These are phyloP conservation scores for Hormiphora californensis DNA, from an alignment of 37 sponge, comb jelly and placozoan genomes.

Conservation along the genomic window DNA sequence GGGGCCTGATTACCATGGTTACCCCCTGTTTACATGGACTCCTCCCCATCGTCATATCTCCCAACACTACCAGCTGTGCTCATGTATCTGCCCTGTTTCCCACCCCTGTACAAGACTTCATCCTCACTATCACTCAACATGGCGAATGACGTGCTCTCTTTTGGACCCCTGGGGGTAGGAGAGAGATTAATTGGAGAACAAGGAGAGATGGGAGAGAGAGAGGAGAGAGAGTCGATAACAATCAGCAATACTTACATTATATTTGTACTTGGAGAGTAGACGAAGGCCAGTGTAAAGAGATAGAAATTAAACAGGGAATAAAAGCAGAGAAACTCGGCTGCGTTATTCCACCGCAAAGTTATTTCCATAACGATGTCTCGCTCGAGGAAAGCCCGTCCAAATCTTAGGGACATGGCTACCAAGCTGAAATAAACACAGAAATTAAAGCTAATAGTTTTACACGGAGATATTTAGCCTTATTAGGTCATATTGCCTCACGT, in stretches of 20 bases:
- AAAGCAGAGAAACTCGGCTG: slow-evolving; percentile 42
- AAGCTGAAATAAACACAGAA: neutral
- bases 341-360: slow-evolving; percentile 28
- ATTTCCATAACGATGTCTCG: neutral
- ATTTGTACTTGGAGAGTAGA: slow-evolving; percentile 37
- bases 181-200: neutral
- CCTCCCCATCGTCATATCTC: slow-evolving; percentile 18
- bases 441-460: too few relatives aligned
- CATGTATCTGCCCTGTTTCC: neutral
- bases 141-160: slow-evolving; percentile 4
- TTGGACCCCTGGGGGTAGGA: neutral
- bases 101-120: slow-evolving; percentile 2
- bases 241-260: slow-evolving; percentile 1
- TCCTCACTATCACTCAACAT: slow-evolving; percentile 8
- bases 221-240: neutral
- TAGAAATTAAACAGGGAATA: slow-evolving; percentile 52
- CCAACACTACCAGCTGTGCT: too few relatives aligned
- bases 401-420: neutral
- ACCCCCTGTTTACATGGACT: slow-evolving; percentile 54
- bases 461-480: neutral
- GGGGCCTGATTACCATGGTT: too few relatives aligned
- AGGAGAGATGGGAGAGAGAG: neutral
- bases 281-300: slow-evolving; percentile 33
- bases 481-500: neutral
- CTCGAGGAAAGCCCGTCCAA: slow-evolving; percentile 32